Percentiles rank a stretch among this genome's conserved stretches.
These are phyloP conservation scores for Heliocidaris tuberculata DNA, from an alignment of 35 echinoderm and acorn worm species.

Conservation along the genomic window DNA sequence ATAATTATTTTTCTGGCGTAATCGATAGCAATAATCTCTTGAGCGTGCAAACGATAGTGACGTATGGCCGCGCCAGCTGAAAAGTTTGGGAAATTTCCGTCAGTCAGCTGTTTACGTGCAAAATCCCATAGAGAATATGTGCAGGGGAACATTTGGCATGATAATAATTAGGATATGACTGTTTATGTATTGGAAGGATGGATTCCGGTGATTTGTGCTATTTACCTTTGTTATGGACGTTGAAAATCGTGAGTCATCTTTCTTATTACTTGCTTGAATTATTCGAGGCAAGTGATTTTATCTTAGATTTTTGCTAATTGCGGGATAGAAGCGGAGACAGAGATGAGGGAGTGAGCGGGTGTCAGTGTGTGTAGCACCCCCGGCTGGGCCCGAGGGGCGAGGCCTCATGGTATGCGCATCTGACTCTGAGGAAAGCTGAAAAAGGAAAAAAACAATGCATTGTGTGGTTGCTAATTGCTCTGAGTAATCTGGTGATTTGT, in stretches of 20 bases:
- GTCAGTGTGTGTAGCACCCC: no score
- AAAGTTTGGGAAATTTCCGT: conserved; percentile 17
- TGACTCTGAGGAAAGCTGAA: no score
- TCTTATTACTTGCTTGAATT: background rate
- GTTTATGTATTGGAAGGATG: background rate
- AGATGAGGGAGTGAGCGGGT: no score
- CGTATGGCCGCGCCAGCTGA: background rate
- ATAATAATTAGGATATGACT: background rate
- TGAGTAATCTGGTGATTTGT: no score
- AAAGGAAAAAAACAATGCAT: no score
- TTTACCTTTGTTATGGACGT: conserved; percentile 32
- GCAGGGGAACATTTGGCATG: no score
- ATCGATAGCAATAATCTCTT: background rate
- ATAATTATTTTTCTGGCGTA: background rate
- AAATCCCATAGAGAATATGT: background rate
- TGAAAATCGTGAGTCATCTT: conserved; percentile 25
- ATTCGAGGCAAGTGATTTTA: no score
- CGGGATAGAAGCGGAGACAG: no score
- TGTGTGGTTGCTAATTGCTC: no score
- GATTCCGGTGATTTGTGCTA: background rate
- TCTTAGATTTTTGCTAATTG: no score
- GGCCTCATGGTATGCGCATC: no score
- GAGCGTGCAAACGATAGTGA: background rate
- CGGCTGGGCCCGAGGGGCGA: no score
- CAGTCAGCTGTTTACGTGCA: background rate